Base-by-base conservation (phyloP, 2,888 invertebrate species). In the Drosophila fungiperda region DNA sequence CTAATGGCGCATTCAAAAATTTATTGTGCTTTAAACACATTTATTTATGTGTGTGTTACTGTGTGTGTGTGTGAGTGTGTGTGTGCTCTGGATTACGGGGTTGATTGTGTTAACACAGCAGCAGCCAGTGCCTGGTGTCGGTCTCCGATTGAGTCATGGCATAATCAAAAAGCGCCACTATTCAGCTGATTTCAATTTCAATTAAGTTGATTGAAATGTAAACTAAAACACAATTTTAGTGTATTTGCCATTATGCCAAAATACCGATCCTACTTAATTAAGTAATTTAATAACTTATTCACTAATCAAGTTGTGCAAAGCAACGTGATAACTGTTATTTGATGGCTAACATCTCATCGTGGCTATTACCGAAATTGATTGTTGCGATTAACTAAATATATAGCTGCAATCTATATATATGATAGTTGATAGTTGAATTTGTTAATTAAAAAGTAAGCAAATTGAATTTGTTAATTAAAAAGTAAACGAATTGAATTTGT, bases 1-100 rank as follows among this genome's bases (percentile, higher is more conserved):
- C 87, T 88, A 88, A 88, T 88, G 87, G 87, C 86, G 84, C 87
- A 89, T 90, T 88, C 83, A 88, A 90, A 88, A 88, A 88, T 88
- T 90, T 90, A 88, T 89, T 89, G 87, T 65, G 87, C 88, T 87
- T 87, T 87, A 89, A 87, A 85, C 76, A 85, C 38, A 78, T 82
- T 78, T 83, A 75, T 78, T 80, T 85, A 85, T 33, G 32, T 23
- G 15, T 15, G 20, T 20, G 1, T 76, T 63, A 74, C 79, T 84
- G 73, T 84, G 85, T 82, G 66, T 70, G 63, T 48, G 65, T 73
- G 45, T 49, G 2, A 2, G n/a, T 26, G 26, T 38, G 26, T 5
- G 2, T 40, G 55, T 29, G 48, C 35, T 60, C 48, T 36, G 9
- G 55, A 38, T 61, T 53, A 55, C 33, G 23, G 78, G 76, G 76